Evolutionary conservation across 1,140 invertebrate species (phyloP).

Genomic region (Centruroides sculpturatus): DNA sequence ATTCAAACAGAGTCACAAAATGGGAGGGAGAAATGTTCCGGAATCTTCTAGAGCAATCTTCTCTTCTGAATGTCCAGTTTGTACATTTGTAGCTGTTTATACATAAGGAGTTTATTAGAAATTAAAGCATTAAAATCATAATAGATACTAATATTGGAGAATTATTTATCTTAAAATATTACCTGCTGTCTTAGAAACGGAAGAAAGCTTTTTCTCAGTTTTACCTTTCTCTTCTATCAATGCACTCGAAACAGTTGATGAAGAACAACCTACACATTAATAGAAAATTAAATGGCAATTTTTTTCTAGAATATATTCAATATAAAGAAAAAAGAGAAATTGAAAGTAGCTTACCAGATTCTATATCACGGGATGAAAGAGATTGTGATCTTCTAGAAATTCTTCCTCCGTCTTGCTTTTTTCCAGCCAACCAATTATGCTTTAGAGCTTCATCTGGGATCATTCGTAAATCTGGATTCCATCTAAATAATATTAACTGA

Average conservation of each 20-base stretch:
- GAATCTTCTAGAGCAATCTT: constrained; percentile 47
- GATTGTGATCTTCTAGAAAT: neutral
- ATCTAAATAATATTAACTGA: constrained; percentile 43
- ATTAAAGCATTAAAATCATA: neutral
- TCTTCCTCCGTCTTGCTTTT: constrained; percentile 4
- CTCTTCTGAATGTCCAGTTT: constrained; percentile 17
- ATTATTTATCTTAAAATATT: no score
- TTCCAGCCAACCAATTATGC: constrained; percentile 37
- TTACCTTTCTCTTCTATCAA: neutral
- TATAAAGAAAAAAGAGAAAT: neutral
- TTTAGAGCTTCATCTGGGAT: constrained; percentile 67
- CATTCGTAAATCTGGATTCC: constrained; percentile 85
- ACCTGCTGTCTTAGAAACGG: neutral
- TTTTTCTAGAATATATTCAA: no score
- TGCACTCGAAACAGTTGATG: neutral
- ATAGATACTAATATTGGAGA: neutral
- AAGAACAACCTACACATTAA: neutral
- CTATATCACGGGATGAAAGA: no score
- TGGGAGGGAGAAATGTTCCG: constrained; percentile 47
- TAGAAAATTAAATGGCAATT: no score
- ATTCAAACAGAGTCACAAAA: constrained; percentile 28
- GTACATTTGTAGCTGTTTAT: neutral
- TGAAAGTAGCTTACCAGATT: neutral
- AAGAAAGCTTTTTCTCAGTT: neutral
- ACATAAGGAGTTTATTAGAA: neutral